Base-by-base conservation (phyloP, 2,113 vertebrate genomes). In the Esox niger region DNA sequence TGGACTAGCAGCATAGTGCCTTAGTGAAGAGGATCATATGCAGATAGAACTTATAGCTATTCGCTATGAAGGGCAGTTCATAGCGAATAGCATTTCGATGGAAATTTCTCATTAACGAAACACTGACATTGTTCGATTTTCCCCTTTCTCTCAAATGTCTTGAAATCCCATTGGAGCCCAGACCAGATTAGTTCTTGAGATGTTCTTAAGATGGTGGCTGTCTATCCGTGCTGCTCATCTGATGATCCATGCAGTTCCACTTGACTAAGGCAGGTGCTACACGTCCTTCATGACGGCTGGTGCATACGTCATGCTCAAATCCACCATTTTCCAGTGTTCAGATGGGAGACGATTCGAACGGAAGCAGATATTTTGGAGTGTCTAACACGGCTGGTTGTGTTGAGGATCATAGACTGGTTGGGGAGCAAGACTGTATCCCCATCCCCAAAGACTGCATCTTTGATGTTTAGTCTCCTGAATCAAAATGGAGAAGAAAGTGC, bases 241-340 rank as follows among this genome's bases (percentile, higher is more conserved):
- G 62, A 13, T 68, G 57, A 25, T 35, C 15, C 2, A n/a, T 21
- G 31, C n/a, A 54, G n/a, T 26, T 1, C 26, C 9, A 8, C n/a
- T 6, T 62, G 63, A 69, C n/a, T 61, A 71, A 68, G 52, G 79
- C 84, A 83, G 82, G 77, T 82, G 82, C 77, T 60, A 13, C 70
- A 76, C 64, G 31, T 62, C 31, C 52, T 64, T 47, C 55, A 73
- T 73, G 71, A 76, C 67, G 49, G 46, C 62, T 71, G 29, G 35
- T 62, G 70, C 66, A 76, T 74, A 76, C 49, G 70, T 58, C 62
- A 20, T 62, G 46, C 66, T 62, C 43, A 63, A 32, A 73, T 32
- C 3, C 32, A 46, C 62, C 62, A 21, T 21, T 32, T 31, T 61
- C 59, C 55, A 4, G 15, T 57, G 47, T 52, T 59, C 29, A 20